Conservation (phyloP, 2,797 vertebrate genomes). For the Neosalanx taihuensis region DNA sequence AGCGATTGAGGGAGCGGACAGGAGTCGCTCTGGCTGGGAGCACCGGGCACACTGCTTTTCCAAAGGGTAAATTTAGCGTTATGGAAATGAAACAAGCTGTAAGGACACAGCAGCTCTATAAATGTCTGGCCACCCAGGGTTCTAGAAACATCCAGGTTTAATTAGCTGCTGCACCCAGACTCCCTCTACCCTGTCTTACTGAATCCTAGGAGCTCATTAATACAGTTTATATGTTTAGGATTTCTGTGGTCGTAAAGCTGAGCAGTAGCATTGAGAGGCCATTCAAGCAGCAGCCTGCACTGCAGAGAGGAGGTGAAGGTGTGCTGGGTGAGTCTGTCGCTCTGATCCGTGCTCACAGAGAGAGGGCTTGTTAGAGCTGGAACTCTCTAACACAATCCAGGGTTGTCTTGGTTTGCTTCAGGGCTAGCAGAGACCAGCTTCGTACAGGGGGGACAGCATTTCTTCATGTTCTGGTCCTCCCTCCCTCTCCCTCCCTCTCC, state of each 20-base stretch:
- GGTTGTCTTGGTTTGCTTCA: conserved; percentile 40
- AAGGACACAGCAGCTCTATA: conserved; percentile 29
- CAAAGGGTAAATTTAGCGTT: conserved; percentile 33
- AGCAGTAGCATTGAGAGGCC: conserved; percentile 12
- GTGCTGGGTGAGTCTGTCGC: conserved; percentile 1
- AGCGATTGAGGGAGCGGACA: neutral
- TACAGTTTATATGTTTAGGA: conserved; percentile 45
- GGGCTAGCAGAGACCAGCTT: conserved; percentile 32
- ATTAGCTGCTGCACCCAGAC: conserved; percentile 47
- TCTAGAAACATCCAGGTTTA: conserved; percentile 39
- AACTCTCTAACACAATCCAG: conserved; percentile 24
- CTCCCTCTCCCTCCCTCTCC: conserved; percentile 5
- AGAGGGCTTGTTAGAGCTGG: conserved; percentile 20
- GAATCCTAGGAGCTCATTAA: conserved; percentile 38
- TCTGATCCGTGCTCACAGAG: no score
- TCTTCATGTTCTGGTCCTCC: neutral
- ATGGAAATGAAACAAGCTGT: conserved; percentile 33
- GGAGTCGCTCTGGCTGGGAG: neutral
- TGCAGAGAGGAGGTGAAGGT: conserved; percentile 20
- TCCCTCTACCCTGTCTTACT: conserved; percentile 29
- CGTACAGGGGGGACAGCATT: conserved; percentile 41
- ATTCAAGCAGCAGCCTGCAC: conserved; percentile 27
- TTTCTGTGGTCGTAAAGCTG: conserved; percentile 41
- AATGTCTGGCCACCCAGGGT: conserved; percentile 30
- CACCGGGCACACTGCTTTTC: conserved; percentile 12